Base-by-base conservation (phyloP, 2,797 vertebrate species). In the Peromyscus attwateri region DNA sequence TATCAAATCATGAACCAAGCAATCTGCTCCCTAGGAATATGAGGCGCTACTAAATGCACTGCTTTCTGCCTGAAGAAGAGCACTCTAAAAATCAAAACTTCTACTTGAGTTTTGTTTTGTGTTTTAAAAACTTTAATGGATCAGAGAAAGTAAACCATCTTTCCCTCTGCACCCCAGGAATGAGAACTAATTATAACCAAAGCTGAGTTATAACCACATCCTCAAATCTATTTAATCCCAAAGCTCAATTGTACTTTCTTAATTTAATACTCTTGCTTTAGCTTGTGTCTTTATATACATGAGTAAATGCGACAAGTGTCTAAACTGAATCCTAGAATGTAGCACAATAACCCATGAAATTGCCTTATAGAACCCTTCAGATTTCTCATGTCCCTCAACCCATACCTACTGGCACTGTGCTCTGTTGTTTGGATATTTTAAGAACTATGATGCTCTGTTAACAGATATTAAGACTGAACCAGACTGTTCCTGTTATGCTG, bases 121-220 rank as follows among this genome's bases (percentile, higher is more conserved):
- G 46, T 91, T 96, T 92, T 92, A 17, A 90, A 71, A 96, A 85
- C n/a, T 37, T 66, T 46, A 73, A 68, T 7, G 21, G 11, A 13
- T 29, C 21, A 89, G 62, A 90, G 70, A 73, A 97, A 96, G 6
- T 68, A 92, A 43, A 31, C 13, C 31, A 73, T 95, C 7, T 77
- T 70, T 17, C 4, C n/a, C 52, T 79, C 57, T 37, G 9, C 3
- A 27, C 10, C 21, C 10, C 29, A 87, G 49, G 23, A 79, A 89
- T 46, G 49, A 87, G 31, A 27, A 27, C 13, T 49, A 64, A 40
- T n/a, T n/a, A n/a, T n/a, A n/a, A n/a, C n/a, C 3, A 66, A 97
- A 92, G 31, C 19, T 49, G 31, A 81, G 5, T 91, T 89, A 4
- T 34, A 21, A 43, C 14, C 1, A 1, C 93, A 31, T n/a, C 83